Evolutionary conservation across 2,113 vertebrate species (phyloP), one percentile per base, ranked within the genome.

Genomic region (Piliocolobus tephrosceles): DNA sequence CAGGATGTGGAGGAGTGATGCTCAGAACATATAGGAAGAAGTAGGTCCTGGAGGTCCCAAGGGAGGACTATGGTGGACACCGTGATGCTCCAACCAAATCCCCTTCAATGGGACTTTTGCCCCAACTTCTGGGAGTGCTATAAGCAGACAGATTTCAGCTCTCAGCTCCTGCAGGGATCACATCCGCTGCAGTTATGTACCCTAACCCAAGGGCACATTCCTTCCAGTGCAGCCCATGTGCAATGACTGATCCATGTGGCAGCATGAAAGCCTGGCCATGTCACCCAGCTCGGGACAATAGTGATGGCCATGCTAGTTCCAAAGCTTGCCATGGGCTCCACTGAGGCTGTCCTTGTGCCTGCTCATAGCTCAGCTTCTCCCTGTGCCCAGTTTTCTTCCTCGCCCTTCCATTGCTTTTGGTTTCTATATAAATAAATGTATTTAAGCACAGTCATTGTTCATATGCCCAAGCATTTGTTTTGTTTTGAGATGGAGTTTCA

Each of bases 1-100:
- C 0, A 4, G 30, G 35, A 3, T 25, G 10, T 9, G 0, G 14
- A 38, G 11, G 7, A 55, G 25, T 12, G 43, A 18, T 43, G 27
- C 75, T 16, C 43, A 38, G 57, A 35, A 22, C 73, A 30, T 2
- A 52, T 22, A n/a, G 14, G 45, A 52, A 66, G 16, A 38, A 55
- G 58, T 23, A 16, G 23, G 66, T 52, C 58, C 25, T n/a, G n/a
- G 58, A 12, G 12, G 76, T 23, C 1, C 45, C 40, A 52, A 35
- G 22, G 23, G n/a, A 3, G 12, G 58, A 80, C 32, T 66, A 25
- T 40, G 10, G 45, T 9, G 3, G 23, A 40, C 45, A 47, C 40
- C 16, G 75, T 1, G 12, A 38, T 13, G 45, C 25, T 6, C 25
- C 1, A 22, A 11, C 47, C 17, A 35, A 17, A 23, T 30, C n/a